These are phyloP conservation scores for Fregetta grallaria DNA, from an alignment of 2,113 vertebrate species.

Conservation along the genomic window DNA sequence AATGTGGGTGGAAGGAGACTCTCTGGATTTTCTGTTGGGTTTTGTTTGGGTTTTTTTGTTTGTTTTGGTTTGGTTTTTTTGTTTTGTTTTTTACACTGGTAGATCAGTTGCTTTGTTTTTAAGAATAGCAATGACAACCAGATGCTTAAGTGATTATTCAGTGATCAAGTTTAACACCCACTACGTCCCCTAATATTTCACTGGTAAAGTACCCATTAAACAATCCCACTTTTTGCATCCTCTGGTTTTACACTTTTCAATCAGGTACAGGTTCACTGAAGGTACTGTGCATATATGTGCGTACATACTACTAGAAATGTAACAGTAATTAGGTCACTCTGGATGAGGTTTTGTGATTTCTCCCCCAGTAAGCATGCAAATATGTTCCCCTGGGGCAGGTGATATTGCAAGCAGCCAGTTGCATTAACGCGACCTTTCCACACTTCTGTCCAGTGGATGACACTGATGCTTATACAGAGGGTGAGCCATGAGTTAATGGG, in stretches of 20 bases:
- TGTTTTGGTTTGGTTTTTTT: no score
- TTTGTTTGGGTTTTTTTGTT: background rate
- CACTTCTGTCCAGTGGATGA: background rate
- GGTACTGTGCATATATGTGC: no score
- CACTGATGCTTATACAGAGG: rapidly evolving
- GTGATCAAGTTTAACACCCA: background rate
- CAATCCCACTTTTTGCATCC: background rate
- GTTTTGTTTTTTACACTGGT: no score
- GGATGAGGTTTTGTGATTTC: background rate
- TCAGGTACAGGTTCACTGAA: background rate
- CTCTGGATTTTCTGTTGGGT: background rate
- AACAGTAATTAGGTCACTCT: background rate
- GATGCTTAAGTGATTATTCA: background rate
- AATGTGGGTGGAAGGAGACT: background rate
- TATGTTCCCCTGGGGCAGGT: background rate
- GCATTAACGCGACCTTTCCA: background rate
- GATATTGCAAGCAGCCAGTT: background rate
- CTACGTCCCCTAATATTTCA: background rate
- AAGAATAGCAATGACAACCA: background rate
- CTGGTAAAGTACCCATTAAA: background rate
- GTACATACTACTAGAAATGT: background rate
- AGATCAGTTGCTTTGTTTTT: background rate
- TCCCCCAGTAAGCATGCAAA: background rate
- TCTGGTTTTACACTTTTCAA: background rate
- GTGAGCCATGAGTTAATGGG: background rate